Evolutionary conservation across 2,113 vertebrate genomes (phyloP), one percentile per base, ranked within the genome.

Genomic region (Perca flavescens): DNA sequence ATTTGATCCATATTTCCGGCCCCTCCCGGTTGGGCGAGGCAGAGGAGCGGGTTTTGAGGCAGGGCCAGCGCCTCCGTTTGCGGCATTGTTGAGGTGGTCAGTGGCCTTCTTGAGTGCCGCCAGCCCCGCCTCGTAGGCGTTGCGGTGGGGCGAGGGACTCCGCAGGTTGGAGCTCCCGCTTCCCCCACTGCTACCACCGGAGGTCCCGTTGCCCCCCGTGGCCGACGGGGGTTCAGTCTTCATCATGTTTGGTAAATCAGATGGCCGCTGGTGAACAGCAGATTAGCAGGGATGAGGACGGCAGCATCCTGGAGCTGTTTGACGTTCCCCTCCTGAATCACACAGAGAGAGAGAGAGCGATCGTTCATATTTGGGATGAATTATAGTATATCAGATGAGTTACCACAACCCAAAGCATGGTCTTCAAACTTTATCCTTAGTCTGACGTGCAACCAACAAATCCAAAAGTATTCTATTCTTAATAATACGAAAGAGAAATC

Each of bases 1-100:
- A 71, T 99, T 99, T 82, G 98, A 99, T 79, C 98, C 98, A 81
- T 99, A 99, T 93, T 94, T 96, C 92, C 97, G 97, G 52, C 96
- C 96, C 80, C 97, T 94, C 46, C 93, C 93, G 0, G 81, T 84
- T 21, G 94, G 94, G 47, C 96, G 94, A 85, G 93, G 94, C 64
- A 94, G 47, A 5, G 82, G 92, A 0, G 88, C 74, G 0, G 96
- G 95, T 84, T 96, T 96, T 0, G 96, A 94, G 46, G 96, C 88
- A 0, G 93, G 87, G 17, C 94, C 93, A 0, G 90, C 19, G n/a
- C 83, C 92, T 74, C 96, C 96, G 12, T 97, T 96, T 25, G 95
- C 94, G 3, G 97, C 95, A 22, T 89, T 94, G 85, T 91, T 95
- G 57, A 95, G 92, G 72, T 93, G 90, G 67, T 96, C 95, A 14